Evolutionary conservation across 2,797 vertebrate species (phyloP).

Genomic region (Miichthys miiuy): DNA sequence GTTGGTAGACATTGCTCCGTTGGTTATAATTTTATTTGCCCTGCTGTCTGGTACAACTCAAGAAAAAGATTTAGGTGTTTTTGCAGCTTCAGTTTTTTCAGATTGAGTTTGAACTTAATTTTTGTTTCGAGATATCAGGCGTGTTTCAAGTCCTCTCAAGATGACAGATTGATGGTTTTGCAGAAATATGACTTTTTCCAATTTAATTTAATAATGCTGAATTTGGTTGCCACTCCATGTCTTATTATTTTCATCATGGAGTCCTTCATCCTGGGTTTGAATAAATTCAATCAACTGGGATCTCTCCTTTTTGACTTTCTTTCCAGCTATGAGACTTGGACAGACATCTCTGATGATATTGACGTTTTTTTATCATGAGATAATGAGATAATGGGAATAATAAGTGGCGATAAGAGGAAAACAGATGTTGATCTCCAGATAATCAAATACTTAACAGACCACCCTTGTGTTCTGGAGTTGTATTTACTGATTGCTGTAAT

Average conservation of each 20-base stretch:
- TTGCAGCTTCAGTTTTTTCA: constrained; percentile 3
- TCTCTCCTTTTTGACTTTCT: not conserved
- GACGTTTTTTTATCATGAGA: not conserved
- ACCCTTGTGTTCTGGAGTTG: constrained; percentile 2
- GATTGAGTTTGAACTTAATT: constrained; percentile 20
- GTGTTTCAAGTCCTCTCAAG: not conserved
- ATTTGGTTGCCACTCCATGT: not conserved
- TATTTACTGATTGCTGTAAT: not conserved
- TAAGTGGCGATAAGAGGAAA: not conserved
- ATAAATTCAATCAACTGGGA: constrained; percentile 12
- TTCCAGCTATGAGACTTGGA: not conserved
- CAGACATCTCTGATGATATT: not conserved
- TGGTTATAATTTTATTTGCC: constrained; percentile 20
- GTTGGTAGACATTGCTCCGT: not conserved
- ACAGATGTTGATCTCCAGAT: not conserved
- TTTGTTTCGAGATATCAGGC: not conserved
- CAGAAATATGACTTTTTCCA: constrained; percentile 1
- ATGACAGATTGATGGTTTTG: constrained; percentile 9
- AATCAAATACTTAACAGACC: not conserved
- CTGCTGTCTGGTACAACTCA: not conserved
- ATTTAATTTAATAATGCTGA: constrained; percentile 18
- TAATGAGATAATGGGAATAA: constrained; percentile 9
- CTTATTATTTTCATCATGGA: not conserved
- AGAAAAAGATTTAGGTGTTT: constrained; percentile 5
- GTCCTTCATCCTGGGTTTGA: constrained; percentile 8